A percentile compares a stretch with the other conserved stretches of the same genome.
Conservation (phyloP, 2,888 invertebrate genomes). For the Epinotia brunnichana region DNA sequence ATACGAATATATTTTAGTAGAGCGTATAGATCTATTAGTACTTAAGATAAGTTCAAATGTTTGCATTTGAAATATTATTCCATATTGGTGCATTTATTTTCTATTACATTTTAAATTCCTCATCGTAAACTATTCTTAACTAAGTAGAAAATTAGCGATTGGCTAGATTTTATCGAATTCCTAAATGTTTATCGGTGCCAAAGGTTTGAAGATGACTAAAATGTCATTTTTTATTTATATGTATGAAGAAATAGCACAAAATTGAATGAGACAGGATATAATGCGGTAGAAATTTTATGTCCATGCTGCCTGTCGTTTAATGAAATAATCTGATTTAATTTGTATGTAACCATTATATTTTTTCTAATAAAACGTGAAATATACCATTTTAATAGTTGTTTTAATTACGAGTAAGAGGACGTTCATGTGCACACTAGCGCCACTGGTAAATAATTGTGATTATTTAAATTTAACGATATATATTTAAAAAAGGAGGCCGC, state of each 20-base stretch:
- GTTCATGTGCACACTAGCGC: too few species aligned
- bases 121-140: conserved; percentile 1
- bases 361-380: conserved; percentile 40
- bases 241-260: conserved; percentile 36
- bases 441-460: too few species aligned
- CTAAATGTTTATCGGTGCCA: conserved; percentile 42
- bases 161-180: conserved; percentile 38
- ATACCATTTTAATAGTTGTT: conserved; percentile 11
- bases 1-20: conserved; percentile 43
- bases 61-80: conserved; percentile 40
- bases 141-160: conserved; percentile 40
- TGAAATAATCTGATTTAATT: conserved; percentile 37
- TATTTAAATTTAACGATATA: too few species aligned
- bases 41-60: conserved; percentile 43
- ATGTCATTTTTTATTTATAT: conserved; percentile 10
- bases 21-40: conserved; percentile 42
- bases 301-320: conserved; percentile 19
- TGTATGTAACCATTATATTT: conserved; percentile 43
- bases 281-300: conserved; percentile 2
- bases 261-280: conserved; percentile 7
- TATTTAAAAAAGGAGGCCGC: too few species aligned
- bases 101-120: conserved; percentile 20
- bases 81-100: conserved; percentile 43
- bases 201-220: conserved; percentile 32
- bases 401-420: too few species aligned